Base-by-base conservation (phyloP, 2,113 vertebrate species). In the Trinectes maculatus region DNA sequence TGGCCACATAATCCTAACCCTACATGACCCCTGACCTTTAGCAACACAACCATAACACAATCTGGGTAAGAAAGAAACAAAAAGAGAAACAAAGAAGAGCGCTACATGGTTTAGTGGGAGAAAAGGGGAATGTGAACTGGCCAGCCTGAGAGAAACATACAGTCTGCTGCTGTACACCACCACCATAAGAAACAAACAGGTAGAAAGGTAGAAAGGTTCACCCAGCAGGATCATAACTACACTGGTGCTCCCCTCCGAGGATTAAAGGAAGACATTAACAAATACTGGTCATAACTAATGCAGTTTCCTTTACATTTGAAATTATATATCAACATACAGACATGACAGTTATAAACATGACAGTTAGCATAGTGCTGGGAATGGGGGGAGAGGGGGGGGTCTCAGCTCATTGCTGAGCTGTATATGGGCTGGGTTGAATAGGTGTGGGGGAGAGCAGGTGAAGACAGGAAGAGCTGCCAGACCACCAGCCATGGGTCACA, bases 321-420 rank as follows among this genome's bases (percentile, higher is more conserved):
- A 87, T 79, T 16, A 87, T 80, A 86, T 73, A 87, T 82, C 63
- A 84, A 87, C 77, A 82, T 82, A 88, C 85, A 87, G 70, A 76
- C 62, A 73, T 65, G 71, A 46, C 59, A 59, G 79, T 65, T 81
- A 85, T 65, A 75, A n/a, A n/a, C n/a, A n/a, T n/a, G 55, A 83
- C 68, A 71, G 65, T 66, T 31, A 29, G 68, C 57, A 74, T 54
- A 75, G 25, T 39, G 36, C 29, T 58, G 46, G 54, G 51, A 37
- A 48, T 5, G 34, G 31, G n/a, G 16, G 29, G 16, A 19, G 12
- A 12, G 21, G 44, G 36, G 31, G 13, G 21, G 28, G 19, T 74
- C 72, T 65, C 33, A 67, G 37, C 73, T 48, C 61, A 55, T 31
- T 33, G 47, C 33, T 43, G 63, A 71, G 63, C 57, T 60, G 61